Percentiles rank a stretch among this genome's conserved stretches.
These are phyloP conservation scores for Neodontobutis hainanensis DNA, from an alignment of 2,113 vertebrate species.

Conservation along the genomic window DNA sequence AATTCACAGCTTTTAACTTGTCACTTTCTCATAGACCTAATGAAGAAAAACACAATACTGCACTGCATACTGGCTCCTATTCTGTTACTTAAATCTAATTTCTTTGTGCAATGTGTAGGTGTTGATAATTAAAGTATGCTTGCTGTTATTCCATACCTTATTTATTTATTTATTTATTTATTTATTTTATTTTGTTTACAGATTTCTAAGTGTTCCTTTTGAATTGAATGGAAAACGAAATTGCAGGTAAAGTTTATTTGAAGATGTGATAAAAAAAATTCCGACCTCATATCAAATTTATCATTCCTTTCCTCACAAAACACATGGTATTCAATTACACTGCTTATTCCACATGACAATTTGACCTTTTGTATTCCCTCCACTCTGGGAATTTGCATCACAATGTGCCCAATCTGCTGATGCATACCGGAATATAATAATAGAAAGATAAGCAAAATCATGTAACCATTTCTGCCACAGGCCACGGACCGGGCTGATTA, in stretches of 20 bases:
- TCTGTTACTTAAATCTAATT: constrained; percentile 9
- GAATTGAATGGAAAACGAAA: constrained; percentile 24
- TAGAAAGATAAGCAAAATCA: constrained; percentile 67
- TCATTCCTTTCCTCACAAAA: constrained; percentile 1
- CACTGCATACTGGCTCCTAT: neutral
- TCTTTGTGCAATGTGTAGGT: constrained; percentile 12
- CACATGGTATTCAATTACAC: constrained; percentile 36
- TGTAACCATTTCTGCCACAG: constrained; percentile 49
- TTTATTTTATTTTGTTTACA: too few species aligned
- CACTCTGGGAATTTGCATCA: constrained; percentile 62
- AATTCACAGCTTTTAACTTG: constrained; percentile 23
- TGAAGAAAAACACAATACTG: constrained; percentile 8
- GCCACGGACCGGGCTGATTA: constrained; percentile 58
- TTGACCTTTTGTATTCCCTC: constrained; percentile 52
- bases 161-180: too few species aligned
- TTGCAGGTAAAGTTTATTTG: constrained; percentile 18
- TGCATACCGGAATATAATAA: constrained; percentile 61
- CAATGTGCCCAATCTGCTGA: constrained; percentile 64
- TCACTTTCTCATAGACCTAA: constrained; percentile 24
- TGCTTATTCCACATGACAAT: constrained; percentile 39
- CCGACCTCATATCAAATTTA: constrained; percentile 1
- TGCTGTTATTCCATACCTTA: neutral
- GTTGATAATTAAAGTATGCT: constrained; percentile 22
- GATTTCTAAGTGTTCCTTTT: constrained; percentile 20
- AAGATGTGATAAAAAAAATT: neutral